Evolutionary conservation across 2,888 invertebrate species (phyloP).

Genomic region (Brachypalpus laphriformis): DNA sequence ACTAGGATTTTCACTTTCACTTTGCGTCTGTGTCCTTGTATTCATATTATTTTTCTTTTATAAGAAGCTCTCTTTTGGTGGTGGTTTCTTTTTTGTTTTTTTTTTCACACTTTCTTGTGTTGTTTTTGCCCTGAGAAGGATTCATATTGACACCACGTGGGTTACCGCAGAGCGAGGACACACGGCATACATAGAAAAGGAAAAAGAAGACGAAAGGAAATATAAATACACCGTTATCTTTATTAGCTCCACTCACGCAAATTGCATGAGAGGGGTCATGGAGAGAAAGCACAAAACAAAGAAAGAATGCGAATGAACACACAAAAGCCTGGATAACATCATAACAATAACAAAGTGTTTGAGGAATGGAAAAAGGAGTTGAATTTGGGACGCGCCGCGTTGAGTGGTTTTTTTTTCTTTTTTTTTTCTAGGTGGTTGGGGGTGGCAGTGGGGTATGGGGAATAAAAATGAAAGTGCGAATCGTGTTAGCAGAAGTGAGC

Average conservation of each 20-base stretch:
- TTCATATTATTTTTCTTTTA: slow-evolving; percentile 51
- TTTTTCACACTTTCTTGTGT: slow-evolving; percentile 64
- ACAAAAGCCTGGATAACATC: slow-evolving; percentile 70
- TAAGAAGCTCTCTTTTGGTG: slow-evolving; percentile 42
- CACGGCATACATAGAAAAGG: slow-evolving; percentile 25
- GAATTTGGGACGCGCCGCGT: slow-evolving; percentile 26
- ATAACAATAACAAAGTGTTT: slow-evolving; percentile 68
- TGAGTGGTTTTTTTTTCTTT: slow-evolving; percentile 11
- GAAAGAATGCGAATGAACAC: slow-evolving; percentile 67
- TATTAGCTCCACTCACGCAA: slow-evolving; percentile 74
- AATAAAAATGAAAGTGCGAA: slow-evolving; percentile 47
- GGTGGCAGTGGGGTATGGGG: neutral
- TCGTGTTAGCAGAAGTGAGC: neutral
- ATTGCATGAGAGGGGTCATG: slow-evolving; percentile 67
- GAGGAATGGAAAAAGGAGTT: slow-evolving; percentile 49
- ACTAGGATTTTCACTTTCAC: slow-evolving; percentile 68
- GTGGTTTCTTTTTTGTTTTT: slow-evolving; percentile 3
- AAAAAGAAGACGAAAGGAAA: slow-evolving; percentile 44
- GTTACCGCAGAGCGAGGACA: slow-evolving; percentile 32
- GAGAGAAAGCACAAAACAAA: slow-evolving; percentile 41
- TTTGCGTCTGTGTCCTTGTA: slow-evolving; percentile 48
- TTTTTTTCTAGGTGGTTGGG: neutral
- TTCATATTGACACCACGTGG: slow-evolving; percentile 73
- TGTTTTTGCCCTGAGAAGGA: slow-evolving; percentile 54
- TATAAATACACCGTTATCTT: slow-evolving; percentile 72